Conservation (phyloP, 2,888 invertebrate species). For the Ctenicera cuprea region DNA sequence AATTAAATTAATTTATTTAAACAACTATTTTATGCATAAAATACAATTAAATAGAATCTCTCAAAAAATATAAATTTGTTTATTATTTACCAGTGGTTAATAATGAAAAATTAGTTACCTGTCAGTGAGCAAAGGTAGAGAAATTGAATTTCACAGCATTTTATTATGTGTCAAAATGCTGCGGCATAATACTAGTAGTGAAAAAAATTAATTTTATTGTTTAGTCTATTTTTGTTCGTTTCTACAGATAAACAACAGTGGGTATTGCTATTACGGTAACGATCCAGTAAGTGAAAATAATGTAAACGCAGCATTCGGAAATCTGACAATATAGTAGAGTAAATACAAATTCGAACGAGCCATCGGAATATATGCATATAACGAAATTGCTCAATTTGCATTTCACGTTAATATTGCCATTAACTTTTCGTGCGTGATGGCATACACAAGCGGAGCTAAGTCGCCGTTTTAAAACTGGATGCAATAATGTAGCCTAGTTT, state of each 20-base stretch:
- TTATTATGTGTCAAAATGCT: too few relatives aligned
- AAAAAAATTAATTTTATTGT: too few relatives aligned
- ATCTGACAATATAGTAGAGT: not conserved
- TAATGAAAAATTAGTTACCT: too few relatives aligned
- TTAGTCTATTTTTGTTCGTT: too few relatives aligned
- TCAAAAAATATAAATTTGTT: too few relatives aligned
- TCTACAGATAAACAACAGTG: not conserved
- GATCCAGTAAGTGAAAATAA: not conserved
- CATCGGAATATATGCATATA: conserved; percentile 27
- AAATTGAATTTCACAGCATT: too few relatives aligned
- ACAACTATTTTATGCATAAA: too few relatives aligned
- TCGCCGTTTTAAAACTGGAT: conserved; percentile 42
- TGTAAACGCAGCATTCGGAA: conserved; percentile 13
- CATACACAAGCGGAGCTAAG: conserved; percentile 39
- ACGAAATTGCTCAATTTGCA: conserved; percentile 45
- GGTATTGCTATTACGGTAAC: not conserved
- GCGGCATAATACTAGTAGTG: too few relatives aligned
- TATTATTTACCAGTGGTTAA: too few relatives aligned
- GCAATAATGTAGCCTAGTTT: conserved; percentile 51
- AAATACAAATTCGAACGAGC: conserved; percentile 19
- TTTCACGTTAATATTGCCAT: conserved; percentile 43
- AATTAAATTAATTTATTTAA: too few relatives aligned
- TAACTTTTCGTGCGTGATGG: conserved; percentile 48
- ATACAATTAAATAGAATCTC: too few relatives aligned
- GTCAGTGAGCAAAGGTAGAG: too few relatives aligned